These are phyloP conservation scores for Cyclura pinguis DNA, from an alignment of 2,797 vertebrate species.

Conservation along the genomic window DNA sequence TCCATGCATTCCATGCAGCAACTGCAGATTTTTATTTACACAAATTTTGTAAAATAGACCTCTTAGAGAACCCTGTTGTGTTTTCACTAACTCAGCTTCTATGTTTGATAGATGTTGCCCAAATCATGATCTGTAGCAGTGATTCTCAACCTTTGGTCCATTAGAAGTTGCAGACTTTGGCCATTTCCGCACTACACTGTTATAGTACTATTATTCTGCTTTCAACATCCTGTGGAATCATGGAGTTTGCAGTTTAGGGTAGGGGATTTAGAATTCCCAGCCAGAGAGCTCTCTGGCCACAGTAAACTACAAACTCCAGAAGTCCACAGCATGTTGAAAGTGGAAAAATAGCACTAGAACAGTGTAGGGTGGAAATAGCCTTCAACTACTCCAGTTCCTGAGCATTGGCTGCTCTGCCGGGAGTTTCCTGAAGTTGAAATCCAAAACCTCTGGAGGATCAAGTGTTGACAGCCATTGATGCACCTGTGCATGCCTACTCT, in stretches of 20 bases:
- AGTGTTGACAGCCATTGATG: too few species aligned
- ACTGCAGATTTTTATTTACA: not conserved
- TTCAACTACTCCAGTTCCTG: not conserved
- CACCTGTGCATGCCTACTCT: not conserved
- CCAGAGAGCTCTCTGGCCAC: too few species aligned
- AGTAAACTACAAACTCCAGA: too few species aligned
- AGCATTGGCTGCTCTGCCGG: not conserved
- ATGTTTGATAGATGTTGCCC: not conserved
- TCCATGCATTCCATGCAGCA: conserved; percentile 7
- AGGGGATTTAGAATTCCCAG: too few species aligned
- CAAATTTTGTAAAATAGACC: not conserved
- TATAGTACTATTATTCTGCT: too few species aligned
- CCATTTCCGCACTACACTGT: too few species aligned
- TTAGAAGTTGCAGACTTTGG: not conserved
- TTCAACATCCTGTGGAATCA: too few species aligned
- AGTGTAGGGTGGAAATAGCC: too few species aligned
- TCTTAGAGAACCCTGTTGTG: not conserved
- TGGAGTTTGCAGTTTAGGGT: too few species aligned
- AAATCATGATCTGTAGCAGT: not conserved
- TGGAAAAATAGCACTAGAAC: too few species aligned
- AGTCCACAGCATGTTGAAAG: too few species aligned
- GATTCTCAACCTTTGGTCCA: not conserved
- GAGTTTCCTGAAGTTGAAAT: not conserved
- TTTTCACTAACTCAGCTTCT: not conserved
- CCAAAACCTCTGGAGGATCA: not conserved